Conservation (phyloP, 2,113 vertebrate genomes). For the Aphyosemion australe region DNA sequence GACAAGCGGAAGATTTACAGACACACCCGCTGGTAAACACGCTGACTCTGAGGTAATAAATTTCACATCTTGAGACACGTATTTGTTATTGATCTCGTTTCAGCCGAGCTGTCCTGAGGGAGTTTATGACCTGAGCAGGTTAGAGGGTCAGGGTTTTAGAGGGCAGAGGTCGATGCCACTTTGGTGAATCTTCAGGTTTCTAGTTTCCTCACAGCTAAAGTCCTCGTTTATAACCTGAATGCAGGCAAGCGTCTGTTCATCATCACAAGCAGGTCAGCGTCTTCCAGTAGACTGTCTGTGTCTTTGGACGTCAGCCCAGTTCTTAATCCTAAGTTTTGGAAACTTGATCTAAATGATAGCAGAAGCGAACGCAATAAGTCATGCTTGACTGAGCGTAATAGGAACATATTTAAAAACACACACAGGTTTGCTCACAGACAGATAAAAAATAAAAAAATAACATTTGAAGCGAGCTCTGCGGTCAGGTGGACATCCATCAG, state of each 20-base stretch:
- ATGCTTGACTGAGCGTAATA: slow-evolving; percentile 17
- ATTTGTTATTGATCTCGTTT: too few relatives aligned
- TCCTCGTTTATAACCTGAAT: slow-evolving; percentile 39
- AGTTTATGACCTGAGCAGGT: too few relatives aligned
- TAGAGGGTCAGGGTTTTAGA: slow-evolving; percentile 17
- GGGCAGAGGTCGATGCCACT: neutral
- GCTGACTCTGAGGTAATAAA: too few relatives aligned
- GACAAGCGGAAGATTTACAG: slow-evolving; percentile 5
- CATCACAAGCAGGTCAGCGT: slow-evolving; percentile 36
- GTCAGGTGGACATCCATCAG: too few relatives aligned
- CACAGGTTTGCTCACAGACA: too few relatives aligned
- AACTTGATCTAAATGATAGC: slow-evolving; percentile 52
- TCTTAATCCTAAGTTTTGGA: slow-evolving; percentile 63
- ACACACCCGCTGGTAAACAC: neutral
- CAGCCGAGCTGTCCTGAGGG: too few relatives aligned
- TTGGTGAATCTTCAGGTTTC: neutral
- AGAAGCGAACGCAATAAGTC: slow-evolving; percentile 47
- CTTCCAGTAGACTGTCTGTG: slow-evolving; percentile 39
- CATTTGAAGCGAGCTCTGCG: too few relatives aligned
- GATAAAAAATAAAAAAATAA: too few relatives aligned
- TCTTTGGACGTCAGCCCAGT: slow-evolving; percentile 65
- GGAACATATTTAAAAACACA: too few relatives aligned
- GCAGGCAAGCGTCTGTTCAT: slow-evolving; percentile 59
- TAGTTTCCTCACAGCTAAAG: slow-evolving; percentile 15
- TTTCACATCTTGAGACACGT: too few relatives aligned